Evolutionary conservation across 2,888 invertebrate genomes (phyloP).

Genomic region (Dolichopus griseipennis): DNA sequence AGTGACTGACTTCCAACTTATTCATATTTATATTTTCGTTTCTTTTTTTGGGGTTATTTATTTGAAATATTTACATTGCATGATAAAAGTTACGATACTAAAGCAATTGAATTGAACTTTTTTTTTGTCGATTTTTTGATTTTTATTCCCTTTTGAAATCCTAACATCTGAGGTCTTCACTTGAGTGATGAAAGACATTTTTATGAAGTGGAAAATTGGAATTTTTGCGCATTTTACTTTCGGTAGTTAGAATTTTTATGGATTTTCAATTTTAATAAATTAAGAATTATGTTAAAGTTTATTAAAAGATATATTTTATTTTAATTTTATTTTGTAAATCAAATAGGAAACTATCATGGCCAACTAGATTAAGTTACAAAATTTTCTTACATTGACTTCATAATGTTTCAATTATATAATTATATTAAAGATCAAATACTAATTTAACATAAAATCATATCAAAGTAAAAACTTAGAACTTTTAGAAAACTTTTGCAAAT

Average conservation of each 20-base stretch:
- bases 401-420: no score
- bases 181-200: not conserved
- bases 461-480: no score
- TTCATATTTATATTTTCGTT: not conserved
- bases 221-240: not conserved
- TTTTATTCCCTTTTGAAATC: not conserved
- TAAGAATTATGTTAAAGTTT: no score
- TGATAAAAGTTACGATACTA: not conserved
- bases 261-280: not conserved
- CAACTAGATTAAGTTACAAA: no score
- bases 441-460: no score
- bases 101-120: not conserved
- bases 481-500: no score
- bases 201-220: slow-evolving; percentile 1
- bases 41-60: not conserved
- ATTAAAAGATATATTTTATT: no score
- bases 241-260: not conserved
- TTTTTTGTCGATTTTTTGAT: not conserved
- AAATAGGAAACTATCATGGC: no score
- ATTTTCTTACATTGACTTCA: no score
- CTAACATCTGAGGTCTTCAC: not conserved
- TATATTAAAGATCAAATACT: no score
- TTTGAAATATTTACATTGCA: not conserved
- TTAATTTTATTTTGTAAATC: no score
- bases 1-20: not conserved